These are phyloP conservation scores for Leptogaster cylindrica DNA, from an alignment of 2,888 invertebrate species.

Conservation along the genomic window DNA sequence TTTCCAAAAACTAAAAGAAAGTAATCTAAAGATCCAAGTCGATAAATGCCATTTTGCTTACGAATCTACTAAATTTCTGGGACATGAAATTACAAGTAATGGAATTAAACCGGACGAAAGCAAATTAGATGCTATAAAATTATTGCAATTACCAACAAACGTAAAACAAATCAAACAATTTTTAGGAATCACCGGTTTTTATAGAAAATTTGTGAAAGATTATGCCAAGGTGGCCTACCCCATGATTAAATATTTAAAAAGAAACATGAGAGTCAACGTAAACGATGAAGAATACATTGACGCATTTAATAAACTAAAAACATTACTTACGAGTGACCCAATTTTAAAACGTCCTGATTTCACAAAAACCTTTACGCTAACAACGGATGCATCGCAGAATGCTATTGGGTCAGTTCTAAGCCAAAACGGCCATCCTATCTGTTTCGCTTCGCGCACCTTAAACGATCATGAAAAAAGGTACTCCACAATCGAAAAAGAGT, in stretches of 20 bases:
- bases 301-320: too few species aligned
- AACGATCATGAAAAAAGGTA: too few species aligned
- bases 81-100: constrained; percentile 36
- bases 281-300: too few species aligned
- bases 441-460: too few species aligned
- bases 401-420: too few species aligned
- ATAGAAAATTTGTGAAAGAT: too few species aligned
- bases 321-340: too few species aligned
- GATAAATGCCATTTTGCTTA: constrained; percentile 39
- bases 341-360: too few species aligned
- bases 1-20: constrained; percentile 12
- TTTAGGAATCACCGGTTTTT: constrained; percentile 45
- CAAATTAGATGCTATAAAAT: constrained; percentile 48
- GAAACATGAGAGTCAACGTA: constrained; percentile 36
- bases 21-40: constrained; percentile 38
- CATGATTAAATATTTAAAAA: constrained; percentile 47
- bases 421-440: too few species aligned
- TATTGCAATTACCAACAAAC: constrained; percentile 20
- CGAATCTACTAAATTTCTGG: constrained; percentile 37
- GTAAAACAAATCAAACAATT: constrained; percentile 40
- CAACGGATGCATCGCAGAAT: too few species aligned
- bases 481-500: too few species aligned
- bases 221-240: constrained; percentile 40
- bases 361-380: too few species aligned
- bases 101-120: constrained; percentile 52